Evolutionary conservation across 2,888 invertebrate species (phyloP).

Genomic region (Orgyia antiqua): DNA sequence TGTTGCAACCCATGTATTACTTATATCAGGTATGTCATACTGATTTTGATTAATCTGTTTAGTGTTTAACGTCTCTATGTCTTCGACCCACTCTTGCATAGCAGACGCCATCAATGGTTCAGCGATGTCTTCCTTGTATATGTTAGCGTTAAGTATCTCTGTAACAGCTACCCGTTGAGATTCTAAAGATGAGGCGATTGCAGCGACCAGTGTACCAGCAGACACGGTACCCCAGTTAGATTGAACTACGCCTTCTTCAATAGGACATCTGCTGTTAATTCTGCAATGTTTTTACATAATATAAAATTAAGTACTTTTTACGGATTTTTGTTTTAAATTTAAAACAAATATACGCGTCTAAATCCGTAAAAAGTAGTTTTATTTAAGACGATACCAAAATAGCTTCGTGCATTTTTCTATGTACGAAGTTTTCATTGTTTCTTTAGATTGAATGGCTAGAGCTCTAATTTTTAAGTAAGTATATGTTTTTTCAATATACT

Average conservation of each 20-base stretch:
- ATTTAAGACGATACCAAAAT: no score
- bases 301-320: neutral
- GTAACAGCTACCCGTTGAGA: conserved; percentile 72
- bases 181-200: conserved; percentile 80
- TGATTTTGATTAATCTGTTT: conserved; percentile 19
- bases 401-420: no score
- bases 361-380: no score
- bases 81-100: conserved; percentile 54
- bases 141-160: conserved; percentile 61
- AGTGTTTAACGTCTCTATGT: conserved; percentile 46
- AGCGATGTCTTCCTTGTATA: conserved; percentile 57
- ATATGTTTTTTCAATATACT: no score
- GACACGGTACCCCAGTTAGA: conserved; percentile 80
- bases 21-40: conserved; percentile 50
- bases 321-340: no score
- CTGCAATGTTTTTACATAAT: conserved; percentile 31
- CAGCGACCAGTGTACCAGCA: conserved; percentile 78
- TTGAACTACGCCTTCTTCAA: conserved; percentile 81
- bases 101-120: conserved; percentile 54
- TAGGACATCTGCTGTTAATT: conserved; percentile 76
- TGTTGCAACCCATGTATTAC: conserved; percentile 81
- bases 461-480: no score
- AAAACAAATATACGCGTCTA: no score
- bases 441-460: no score
- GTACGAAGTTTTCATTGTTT: no score